Base-by-base conservation (phyloP, 1,140 invertebrate species). In the Chrysoperla carnea region DNA sequence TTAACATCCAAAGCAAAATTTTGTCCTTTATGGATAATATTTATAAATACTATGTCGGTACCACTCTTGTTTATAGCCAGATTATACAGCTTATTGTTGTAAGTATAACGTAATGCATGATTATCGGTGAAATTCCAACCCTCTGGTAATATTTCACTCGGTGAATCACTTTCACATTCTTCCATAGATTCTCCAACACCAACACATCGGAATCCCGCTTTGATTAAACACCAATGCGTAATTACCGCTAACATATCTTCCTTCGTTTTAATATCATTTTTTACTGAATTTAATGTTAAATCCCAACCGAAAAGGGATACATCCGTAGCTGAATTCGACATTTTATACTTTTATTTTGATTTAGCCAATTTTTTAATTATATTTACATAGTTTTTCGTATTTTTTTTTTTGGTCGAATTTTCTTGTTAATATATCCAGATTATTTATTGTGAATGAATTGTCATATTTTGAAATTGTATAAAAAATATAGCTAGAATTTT, bases 61-160 rank as follows among this genome's bases (percentile, higher is more conserved):
- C 39, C n/a, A 41, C 39, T 31, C 53, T 56, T 46, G 55, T 71
- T 55, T 17, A 66, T 73, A 48, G 74, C 59, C 1, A 80, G 54
- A 47, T 81, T 64, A 52, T 70, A 78, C 1, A 81, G 54, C 51
- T 69, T 65, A 11, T 63, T 64, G 29, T 75, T 56, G 29, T 67
- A 64, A 31, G 73, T 45, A 55, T 81, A 81, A 48, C 76, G 66
- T 7, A 80, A 48, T 2, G 69, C 60, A 52, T 76, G 79, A 43
- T 64, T 70, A 27, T 61, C 60, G 31, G 58, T 59, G 28, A 64
- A 60, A 56, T 74, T 80, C 79, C 79, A 82, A 41, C 56, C 64
- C 31, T 69, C 60, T 11, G 79, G 76, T 13, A 82, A 55, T 9
- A 77, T 47, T 57, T 82, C 78, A 45, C 64, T 68, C 37, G 31